phyloP scores from a whole-genome alignment of 2,888 invertebrate genomes.

The Clepsis dumicolana region DNA sequence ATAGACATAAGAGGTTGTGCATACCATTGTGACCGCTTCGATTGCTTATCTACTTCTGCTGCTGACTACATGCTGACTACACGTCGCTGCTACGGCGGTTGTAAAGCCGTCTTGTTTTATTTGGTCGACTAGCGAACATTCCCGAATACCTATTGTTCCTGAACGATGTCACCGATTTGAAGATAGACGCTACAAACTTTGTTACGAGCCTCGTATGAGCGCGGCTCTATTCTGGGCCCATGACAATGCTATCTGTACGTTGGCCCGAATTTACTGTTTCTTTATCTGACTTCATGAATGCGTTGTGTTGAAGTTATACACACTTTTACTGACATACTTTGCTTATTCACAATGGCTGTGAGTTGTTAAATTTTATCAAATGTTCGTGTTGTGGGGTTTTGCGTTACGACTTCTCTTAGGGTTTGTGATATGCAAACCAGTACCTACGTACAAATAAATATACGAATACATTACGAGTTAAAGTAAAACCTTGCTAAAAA shows the following conservation, averaged over 20 bases:
- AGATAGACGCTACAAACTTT: conserved; percentile 39
- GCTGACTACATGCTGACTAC: neutral
- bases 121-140: conserved; percentile 34
- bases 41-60: too few species aligned
- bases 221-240: conserved; percentile 25
- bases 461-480: too few species aligned
- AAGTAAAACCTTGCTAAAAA: too few species aligned
- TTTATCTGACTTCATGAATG: conserved; percentile 31
- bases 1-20: too few species aligned
- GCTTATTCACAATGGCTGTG: conserved; percentile 19
- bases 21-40: too few species aligned
- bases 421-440: too few species aligned
- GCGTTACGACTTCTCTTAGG: neutral
- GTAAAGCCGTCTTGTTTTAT: conserved; percentile 36
- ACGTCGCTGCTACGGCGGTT: neutral
- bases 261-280: conserved; percentile 33
- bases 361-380: conserved; percentile 11
- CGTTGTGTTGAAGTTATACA: conserved; percentile 21
- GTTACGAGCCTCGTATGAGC: conserved; percentile 31
- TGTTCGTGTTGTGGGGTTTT: neutral
- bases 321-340: conserved; percentile 15
- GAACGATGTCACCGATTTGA: conserved; percentile 39
- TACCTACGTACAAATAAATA: too few species aligned
- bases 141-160: conserved; percentile 37
- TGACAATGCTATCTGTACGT: conserved; percentile 25